These are phyloP conservation scores for Characodon lateralis DNA, from an alignment of 2,797 vertebrate species.

Conservation along the genomic window DNA sequence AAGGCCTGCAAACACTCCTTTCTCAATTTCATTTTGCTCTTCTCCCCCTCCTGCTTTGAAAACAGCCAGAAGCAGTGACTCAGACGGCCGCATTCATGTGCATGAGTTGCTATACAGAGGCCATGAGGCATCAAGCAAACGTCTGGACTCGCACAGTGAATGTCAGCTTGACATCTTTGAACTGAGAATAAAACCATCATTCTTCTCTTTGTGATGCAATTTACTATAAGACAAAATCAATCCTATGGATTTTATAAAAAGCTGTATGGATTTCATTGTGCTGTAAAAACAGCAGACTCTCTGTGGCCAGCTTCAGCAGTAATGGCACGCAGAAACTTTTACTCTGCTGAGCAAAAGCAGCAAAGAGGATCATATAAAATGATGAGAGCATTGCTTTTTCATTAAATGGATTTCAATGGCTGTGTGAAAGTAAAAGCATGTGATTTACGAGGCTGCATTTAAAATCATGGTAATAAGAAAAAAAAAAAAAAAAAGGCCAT, in stretches of 20 bases:
- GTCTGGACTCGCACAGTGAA: constrained; percentile 54
- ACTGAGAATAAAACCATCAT: constrained; percentile 71
- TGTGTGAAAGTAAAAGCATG: constrained; percentile 34
- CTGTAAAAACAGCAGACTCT: constrained; percentile 48
- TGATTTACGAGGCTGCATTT: constrained; percentile 45
- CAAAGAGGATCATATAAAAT: constrained; percentile 52
- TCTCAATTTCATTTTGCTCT: constrained; percentile 4
- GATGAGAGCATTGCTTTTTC: constrained; percentile 68
- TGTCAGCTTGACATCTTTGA: constrained; percentile 70
- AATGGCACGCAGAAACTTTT: constrained; percentile 31
- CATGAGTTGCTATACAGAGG: constrained; percentile 55
- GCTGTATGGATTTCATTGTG: constrained; percentile 62
- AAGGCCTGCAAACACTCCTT: constrained; percentile 35
- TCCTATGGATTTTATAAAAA: constrained; percentile 63
- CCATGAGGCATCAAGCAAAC: constrained; percentile 55
- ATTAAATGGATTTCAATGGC: constrained; percentile 45
- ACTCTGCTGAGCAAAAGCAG: constrained; percentile 29
- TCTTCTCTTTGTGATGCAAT: constrained; percentile 64
- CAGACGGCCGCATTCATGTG: constrained; percentile 39
- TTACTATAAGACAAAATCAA: constrained; percentile 67
- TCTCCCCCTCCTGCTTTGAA: constrained; percentile 14
- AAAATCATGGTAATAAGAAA: constrained; percentile 26
- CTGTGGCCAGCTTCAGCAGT: constrained; percentile 26
- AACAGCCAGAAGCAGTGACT: constrained; percentile 45
- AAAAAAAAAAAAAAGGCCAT: constrained; percentile 10